Base-by-base conservation (phyloP, 2,888 invertebrate genomes). In the Sarcophaga rosellei region DNA sequence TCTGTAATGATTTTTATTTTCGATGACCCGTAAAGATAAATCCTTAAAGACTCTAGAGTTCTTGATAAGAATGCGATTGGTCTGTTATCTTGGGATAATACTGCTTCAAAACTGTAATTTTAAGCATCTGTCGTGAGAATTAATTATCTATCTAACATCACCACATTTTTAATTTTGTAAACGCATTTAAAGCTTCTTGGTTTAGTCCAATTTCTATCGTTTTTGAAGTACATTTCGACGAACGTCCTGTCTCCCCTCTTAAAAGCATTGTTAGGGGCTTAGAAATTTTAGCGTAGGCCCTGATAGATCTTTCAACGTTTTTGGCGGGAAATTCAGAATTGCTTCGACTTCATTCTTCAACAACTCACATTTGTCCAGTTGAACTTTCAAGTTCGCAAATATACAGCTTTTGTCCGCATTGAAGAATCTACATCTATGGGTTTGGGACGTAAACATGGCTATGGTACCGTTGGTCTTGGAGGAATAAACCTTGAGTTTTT, bases 91-190 rank as follows among this genome's bases (percentile, higher is more conserved):
- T 84, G 85, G 15, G 68, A 63, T 23, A 84, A 61, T 12, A 85
- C 81, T 44, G 83, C 85, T 35, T 79, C 85, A 15, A 84, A 5
- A 2, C 78, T 80, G 23, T 80, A 79, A 10, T 86, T 70, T 1
- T 78, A 85, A 8, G 86, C 81, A 11, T 86, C 85, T 3, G 85
- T 85, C 4, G 81, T 81, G 0, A 85, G 70, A 3, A n/a, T n/a
- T n/a, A n/a, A n/a, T n/a, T n/a, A n/a, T n/a, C n/a, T n/a, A n/a
- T n/a, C n/a, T n/a, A n/a, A n/a, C n/a, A n/a, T n/a, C n/a, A n/a
- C n/a, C n/a, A n/a, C n/a, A n/a, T n/a, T n/a, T n/a, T 78, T 47
- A 78, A 61, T 69, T 78, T 78, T 15, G 53, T 62, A 21, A 78
- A 78, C 74, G 68, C 59, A n/a, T 74, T 45, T 20, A 68, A 44